Evolutionary conservation across 2,797 vertebrate genomes (phyloP), one percentile per base, ranked within the genome.

Genomic region (Takifugu ocellatus): DNA sequence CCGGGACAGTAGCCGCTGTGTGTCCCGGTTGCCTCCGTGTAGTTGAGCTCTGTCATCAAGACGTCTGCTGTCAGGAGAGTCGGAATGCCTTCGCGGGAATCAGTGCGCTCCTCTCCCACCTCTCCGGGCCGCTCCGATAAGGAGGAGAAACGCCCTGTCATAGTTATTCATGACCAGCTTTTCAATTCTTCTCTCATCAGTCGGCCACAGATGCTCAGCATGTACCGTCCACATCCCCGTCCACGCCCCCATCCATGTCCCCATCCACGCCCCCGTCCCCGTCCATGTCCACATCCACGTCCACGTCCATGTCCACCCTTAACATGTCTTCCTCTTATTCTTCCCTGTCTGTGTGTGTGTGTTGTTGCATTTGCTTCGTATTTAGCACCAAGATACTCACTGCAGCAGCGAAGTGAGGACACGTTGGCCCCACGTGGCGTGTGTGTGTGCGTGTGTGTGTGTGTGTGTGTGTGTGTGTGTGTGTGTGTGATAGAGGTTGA

Each of bases 81-180:
- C 71, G 65, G 81, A 21, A 65, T 59, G 82, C 72, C 63, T 71
- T 75, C 53, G 72, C 76, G 74, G 69, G 84, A 87, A 88, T 90
- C 87, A 83, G 78, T 43, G 77, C n/a, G 64, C 66, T 83, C 76
- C 81, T 79, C 77, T 79, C 59, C 70, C 80, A 73, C 70, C 82
- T 87, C 82, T 75, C 84, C 88, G 84, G 74, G 79, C 82, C 78
- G 84, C 84, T 78, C 82, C 50, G 89, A 91, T 87, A 88, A 90
- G 88, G 65, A 85, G 78, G 71, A 81, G 72, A 81, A 85, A 84
- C 72, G 78, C 66, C 58, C 70, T 83, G 87, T 90, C 84, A 89
- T 88, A 90, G 90, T 90, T 90, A 88, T 90, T 92, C 87, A 91
- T 89, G 80, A 84, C 79, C 72, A 75, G 78, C 74, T 85, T 84